Conservation (phyloP, 2,113 vertebrate species). For the Ramphastos sulfuratus region DNA sequence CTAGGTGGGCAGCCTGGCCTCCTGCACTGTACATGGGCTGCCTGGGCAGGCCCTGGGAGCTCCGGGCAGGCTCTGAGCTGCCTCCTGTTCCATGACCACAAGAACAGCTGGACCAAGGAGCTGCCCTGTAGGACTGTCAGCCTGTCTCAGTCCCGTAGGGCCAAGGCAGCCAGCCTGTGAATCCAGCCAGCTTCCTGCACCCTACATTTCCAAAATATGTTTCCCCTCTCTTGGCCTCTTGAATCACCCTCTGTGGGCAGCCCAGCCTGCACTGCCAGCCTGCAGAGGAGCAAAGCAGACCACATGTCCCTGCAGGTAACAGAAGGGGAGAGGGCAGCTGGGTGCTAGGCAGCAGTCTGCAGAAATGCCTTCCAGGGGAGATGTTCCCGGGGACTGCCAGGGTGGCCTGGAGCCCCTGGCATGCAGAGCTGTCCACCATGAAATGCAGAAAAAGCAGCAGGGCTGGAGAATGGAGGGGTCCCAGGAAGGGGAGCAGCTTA, state of each 20-base stretch:
- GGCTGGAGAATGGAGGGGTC: neutral
- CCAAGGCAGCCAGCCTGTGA: neutral
- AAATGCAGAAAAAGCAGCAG: neutral
- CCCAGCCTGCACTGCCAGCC: neutral
- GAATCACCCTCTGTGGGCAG: neutral
- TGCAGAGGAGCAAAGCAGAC: neutral
- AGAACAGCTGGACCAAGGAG: accelerated
- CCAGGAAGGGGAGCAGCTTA: neutral
- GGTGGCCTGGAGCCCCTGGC: accelerated
- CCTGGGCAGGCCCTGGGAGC: accelerated
- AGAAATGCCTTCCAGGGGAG: neutral
- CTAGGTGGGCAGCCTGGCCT: accelerated
- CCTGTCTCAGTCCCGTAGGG: neutral
- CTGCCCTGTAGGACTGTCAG: neutral
- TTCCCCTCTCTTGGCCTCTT: neutral
- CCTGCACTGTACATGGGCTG: accelerated
- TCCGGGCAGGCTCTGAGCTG: neutral
- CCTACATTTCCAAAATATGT: neutral
- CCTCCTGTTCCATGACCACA: neutral
- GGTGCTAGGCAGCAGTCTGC: neutral
- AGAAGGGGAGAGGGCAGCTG: neutral
- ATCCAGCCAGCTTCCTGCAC: neutral
- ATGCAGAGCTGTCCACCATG: accelerated
- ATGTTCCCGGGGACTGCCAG: neutral
- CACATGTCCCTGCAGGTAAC: neutral